phyloP scores from a whole-genome alignment of 2,113 vertebrate species.

The Delphinus delphis region DNA sequence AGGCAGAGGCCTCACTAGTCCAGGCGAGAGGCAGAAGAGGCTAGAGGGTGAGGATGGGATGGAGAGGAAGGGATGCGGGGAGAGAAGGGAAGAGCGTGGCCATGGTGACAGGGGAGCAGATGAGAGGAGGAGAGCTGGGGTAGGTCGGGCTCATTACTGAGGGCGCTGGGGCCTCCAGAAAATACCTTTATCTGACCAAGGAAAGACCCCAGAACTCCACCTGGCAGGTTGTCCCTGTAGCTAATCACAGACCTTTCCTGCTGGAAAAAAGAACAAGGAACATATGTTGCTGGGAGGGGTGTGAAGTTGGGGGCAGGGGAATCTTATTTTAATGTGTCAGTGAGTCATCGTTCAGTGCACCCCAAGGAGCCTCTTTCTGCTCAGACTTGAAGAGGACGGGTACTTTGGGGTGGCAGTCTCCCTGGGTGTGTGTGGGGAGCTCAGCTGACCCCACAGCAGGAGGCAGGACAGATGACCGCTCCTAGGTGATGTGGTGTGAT shows the following conservation, averaged over 20 bases:
- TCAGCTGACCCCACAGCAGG: not conserved
- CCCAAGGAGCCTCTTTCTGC: constrained; percentile 43
- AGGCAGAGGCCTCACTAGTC: not conserved
- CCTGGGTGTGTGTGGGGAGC: not conserved
- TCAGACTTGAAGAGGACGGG: not conserved
- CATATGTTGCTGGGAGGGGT: constrained; percentile 48
- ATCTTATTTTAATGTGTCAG: constrained; percentile 57
- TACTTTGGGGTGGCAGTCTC: not conserved
- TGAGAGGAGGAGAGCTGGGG: not conserved
- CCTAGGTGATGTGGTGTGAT: rapidly evolving
- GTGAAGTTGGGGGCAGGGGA: constrained; percentile 31
- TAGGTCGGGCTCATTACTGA: not conserved
- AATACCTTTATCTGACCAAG: not conserved
- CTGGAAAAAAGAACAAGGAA: constrained; percentile 57
- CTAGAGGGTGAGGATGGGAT: not conserved
- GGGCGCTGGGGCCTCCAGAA: not conserved
- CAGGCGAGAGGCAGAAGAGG: not conserved
- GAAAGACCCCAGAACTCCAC: not conserved
- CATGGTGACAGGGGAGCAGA: not conserved
- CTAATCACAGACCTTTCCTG: not conserved
- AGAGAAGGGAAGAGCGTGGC: not conserved
- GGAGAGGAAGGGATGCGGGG: not conserved
- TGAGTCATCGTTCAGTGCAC: constrained; percentile 37
- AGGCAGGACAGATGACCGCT: not conserved
- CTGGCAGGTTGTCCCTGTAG: not conserved